Base-by-base conservation (phyloP, 2,113 vertebrate species). In the Tragelaphus scriptus region DNA sequence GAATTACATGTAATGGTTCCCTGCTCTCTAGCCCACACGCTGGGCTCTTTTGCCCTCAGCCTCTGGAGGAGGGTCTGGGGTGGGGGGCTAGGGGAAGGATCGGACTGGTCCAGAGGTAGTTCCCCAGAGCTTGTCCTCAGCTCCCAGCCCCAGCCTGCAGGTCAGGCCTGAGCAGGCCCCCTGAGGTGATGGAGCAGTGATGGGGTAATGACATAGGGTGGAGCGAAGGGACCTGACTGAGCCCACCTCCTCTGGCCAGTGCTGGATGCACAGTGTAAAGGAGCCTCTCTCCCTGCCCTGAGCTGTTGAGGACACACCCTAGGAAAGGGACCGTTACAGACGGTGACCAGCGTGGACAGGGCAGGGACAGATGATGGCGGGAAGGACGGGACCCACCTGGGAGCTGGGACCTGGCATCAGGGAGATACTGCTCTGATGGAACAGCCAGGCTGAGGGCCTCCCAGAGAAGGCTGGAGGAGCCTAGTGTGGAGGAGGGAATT, bases 291-390 rank as follows among this genome's bases (percentile, higher is more conserved):
- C 28, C n/a, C 51, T 56, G 56, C 47, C 49, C 59, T 26, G 25
- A 49, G 28, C 68, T 97, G 14, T 49, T 49, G 13, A 4, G 9
- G 14, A 68, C 55, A 51, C 55, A 47, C 5, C 6, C 32, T 28
- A 68, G 51, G 77, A 59, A 79, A 85, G 65, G 58, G n/a, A 10
- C n/a, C 3, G 0, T 17, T 21, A 47, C 23, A 85, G 90, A 8
- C 63, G 40, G 13, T 61, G 61, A n/a, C 40, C 40, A 25, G 17
- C 32, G 1, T 75, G 47, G 16, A 5, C 32, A 95, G 16, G 30
- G 5, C 1, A 15, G 30, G 12, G 49, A 53, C 21, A 32, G 28
- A 65, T 7, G n/a, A 44, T 23, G 40, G 40, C 0, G 1, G 30
- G 30, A 71, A 51, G 3, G 25, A 75, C 21, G 36, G 17, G n/a